These are phyloP conservation scores for Gobio occitaniae DNA, from an alignment of 2,797 vertebrate species.

Conservation along the genomic window DNA sequence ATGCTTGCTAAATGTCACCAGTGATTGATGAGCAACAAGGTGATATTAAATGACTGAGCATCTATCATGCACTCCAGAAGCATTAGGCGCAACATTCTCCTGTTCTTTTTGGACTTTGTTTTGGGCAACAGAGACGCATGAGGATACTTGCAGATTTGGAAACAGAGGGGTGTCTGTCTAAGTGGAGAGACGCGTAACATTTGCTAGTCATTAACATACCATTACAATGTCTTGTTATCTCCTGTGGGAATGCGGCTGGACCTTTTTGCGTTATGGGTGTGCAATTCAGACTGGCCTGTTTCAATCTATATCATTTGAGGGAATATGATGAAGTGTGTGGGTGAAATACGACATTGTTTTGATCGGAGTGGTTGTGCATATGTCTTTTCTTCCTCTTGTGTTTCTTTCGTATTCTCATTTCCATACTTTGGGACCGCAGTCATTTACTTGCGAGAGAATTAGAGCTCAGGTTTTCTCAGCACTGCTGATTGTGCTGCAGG, in stretches of 20 bases:
- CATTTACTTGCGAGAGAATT: slow-evolving; percentile 31
- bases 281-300: not conserved
- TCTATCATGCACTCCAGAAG: slow-evolving; percentile 10
- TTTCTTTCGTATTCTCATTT: not conserved
- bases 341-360: not conserved
- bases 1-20: slow-evolving; percentile 32
- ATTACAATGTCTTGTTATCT: slow-evolving; percentile 16
- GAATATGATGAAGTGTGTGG: not conserved
- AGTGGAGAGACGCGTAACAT: not conserved
- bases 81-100: not conserved
- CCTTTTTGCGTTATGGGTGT: not conserved
- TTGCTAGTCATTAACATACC: slow-evolving; percentile 29
- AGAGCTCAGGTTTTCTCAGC: not conserved
- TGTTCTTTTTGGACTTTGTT: slow-evolving; percentile 22
- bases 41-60: slow-evolving; percentile 27
- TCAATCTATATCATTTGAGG: not conserved
- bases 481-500: not conserved
- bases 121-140: slow-evolving; percentile 7
- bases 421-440: not conserved
- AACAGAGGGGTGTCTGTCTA: slow-evolving; percentile 11
- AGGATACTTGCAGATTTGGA: slow-evolving; percentile 6
- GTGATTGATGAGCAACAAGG: slow-evolving; percentile 47
- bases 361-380: not conserved
- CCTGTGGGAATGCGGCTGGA: not conserved
- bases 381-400: not conserved